Base-by-base conservation (phyloP, 1,140 invertebrate species). In the Bathynomus jamesi region DNA sequence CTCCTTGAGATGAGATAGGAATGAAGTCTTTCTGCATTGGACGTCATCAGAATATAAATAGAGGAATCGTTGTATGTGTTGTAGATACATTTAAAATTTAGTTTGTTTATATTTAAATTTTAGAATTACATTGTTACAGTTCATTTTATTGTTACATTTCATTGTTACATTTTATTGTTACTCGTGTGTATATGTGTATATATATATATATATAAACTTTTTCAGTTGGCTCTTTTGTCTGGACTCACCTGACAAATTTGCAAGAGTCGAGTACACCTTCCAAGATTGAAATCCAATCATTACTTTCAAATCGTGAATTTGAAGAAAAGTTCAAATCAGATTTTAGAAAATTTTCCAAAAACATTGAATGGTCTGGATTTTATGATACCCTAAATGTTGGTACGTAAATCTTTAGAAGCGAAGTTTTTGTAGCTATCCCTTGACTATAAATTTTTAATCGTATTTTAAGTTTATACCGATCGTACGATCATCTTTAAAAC, bases 181-280 rank as follows among this genome's bases (percentile, higher is more conserved):
- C n/a, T n/a, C n/a, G n/a, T n/a, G n/a, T n/a, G n/a, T n/a, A n/a
- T n/a, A n/a, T n/a, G n/a, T n/a, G n/a, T n/a, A n/a, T n/a, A n/a
- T n/a, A n/a, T n/a, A n/a, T n/a, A n/a, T n/a, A n/a, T n/a, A n/a
- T n/a, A 25, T 29, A 11, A 11, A 24, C 21, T 53, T 10, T 84
- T 84, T 28, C 80, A 93, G 94, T 95, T 67, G 93, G 93, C 5
- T 94, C 94, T 11, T 98, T 94, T 81, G 90, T 98, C 8, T 95
- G 91, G 91, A 94, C 91, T 61, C 93, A 97, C 81, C 82, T 97
- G 46, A 90, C 87, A 71, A 96, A 95, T 82, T 80, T 95, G 28
- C 87, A 90, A 65, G 90, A 91, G 74, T 93, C 92, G 0, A 90
- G 92, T 0, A 87, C 92, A 4, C 92, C 93, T 0, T 89, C 88